phyloP scores from a whole-genome alignment of 1,140 invertebrate genomes.

The Maconellicoccus hirsutus region DNA sequence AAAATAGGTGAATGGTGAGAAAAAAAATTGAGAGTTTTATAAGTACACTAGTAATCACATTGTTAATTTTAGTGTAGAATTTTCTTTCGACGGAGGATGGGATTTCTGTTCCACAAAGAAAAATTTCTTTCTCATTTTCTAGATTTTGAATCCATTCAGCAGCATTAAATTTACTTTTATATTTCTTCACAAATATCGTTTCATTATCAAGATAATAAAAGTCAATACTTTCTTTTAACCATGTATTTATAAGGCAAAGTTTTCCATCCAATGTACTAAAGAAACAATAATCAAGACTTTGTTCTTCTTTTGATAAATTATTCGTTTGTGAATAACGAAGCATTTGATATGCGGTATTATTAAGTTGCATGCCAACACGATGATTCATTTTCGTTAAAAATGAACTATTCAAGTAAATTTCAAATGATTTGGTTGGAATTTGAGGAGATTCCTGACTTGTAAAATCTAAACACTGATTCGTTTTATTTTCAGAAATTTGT shows the following conservation, averaged over 20 bases:
- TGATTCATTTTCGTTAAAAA: too few relatives aligned
- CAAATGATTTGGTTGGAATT: too few relatives aligned
- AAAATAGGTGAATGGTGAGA: conserved; percentile 38
- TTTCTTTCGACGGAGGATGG: neutral
- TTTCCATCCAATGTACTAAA: neutral
- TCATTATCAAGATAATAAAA: neutral
- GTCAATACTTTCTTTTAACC: neutral
- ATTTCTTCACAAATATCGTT: neutral
- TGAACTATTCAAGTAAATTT: too few relatives aligned
- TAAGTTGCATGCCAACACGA: too few relatives aligned
- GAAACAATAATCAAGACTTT: neutral
- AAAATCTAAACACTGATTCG: too few relatives aligned
- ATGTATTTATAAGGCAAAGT: neutral
- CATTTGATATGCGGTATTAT: too few relatives aligned
- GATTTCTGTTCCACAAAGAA: neutral
- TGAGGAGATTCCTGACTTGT: too few relatives aligned
- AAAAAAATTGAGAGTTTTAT: conserved; percentile 40
- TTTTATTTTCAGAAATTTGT: too few relatives aligned
- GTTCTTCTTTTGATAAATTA: neutral
- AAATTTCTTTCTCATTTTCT: neutral
- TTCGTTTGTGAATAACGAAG: too few relatives aligned
- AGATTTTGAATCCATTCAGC: neutral
- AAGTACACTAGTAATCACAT: conserved; percentile 38
- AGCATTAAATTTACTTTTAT: neutral
- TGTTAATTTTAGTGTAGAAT: conserved; percentile 23